Percentiles rank a stretch among this genome's conserved stretches.
Evolutionary conservation across 2,888 invertebrate genomes (phyloP).

Genomic region (Agrochola litura): DNA sequence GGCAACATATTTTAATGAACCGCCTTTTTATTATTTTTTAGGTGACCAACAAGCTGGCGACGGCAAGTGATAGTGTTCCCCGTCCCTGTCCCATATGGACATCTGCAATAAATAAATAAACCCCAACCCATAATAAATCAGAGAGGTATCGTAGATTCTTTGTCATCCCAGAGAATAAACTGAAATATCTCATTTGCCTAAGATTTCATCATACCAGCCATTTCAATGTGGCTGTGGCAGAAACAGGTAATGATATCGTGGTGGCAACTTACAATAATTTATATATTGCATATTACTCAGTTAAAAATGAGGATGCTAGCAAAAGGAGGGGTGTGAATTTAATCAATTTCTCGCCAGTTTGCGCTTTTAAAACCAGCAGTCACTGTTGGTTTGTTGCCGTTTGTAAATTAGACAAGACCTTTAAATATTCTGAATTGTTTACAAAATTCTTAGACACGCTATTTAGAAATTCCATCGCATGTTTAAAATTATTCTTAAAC

Average conservation of each 20-base stretch:
- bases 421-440: conserved; percentile 22
- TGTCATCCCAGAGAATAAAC: not conserved
- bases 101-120: not conserved
- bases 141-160: not conserved
- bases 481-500: conserved; percentile 30
- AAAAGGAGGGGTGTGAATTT: not conserved
- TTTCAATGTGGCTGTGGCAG: not conserved
- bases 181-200: not conserved
- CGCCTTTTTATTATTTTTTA: conserved; percentile 25
- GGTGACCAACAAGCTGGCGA: not conserved
- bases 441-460: conserved; percentile 15
- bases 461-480: conserved; percentile 23
- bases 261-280: not conserved
- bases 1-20: conserved; percentile 36
- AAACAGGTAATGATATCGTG: not conserved
- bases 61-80: not conserved
- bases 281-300: not conserved
- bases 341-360: not conserved
- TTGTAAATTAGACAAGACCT: conserved; percentile 23
- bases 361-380: not conserved
- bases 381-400: not conserved
- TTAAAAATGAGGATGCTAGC: not conserved
- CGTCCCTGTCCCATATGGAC: no score
- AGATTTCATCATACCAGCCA: not conserved
- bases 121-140: not conserved